phyloP scores from a whole-genome alignment of 2,888 invertebrate genomes.

The Steinernema scapterisci region DNA sequence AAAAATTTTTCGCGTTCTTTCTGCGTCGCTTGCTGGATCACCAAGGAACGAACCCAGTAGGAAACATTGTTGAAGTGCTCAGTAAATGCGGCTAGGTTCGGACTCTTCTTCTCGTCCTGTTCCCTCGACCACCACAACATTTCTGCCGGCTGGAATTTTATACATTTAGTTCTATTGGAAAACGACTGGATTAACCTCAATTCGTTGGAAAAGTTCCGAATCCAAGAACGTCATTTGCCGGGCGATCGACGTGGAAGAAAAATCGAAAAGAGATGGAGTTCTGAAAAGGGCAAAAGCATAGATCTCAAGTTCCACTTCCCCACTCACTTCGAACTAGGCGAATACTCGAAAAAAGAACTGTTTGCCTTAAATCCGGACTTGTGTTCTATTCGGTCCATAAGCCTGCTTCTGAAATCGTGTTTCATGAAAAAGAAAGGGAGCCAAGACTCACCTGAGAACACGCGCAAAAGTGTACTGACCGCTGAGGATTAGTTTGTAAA shows the following conservation, averaged over 20 bases:
- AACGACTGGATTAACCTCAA: conserved; percentile 73
- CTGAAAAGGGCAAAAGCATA: conserved; percentile 41
- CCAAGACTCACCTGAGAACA: conserved; percentile 55
- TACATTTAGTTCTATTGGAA: not conserved
- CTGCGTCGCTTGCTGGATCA: conserved; percentile 87
- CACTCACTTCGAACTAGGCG: conserved; percentile 23
- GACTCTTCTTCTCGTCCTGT: conserved; percentile 93
- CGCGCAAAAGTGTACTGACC: conserved; percentile 87
- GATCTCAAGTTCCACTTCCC: not conserved
- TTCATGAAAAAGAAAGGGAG: no score
- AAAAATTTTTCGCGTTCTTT: conserved; percentile 88
- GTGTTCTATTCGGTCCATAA: conserved; percentile 52
- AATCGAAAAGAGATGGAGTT: conserved; percentile 76
- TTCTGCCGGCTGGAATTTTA: conserved; percentile 79
- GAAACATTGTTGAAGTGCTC: conserved; percentile 90
- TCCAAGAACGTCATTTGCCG: conserved; percentile 97
- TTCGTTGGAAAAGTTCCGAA: conserved; percentile 89
- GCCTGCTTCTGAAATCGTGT: conserved; percentile 52
- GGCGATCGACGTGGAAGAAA: conserved; percentile 91
- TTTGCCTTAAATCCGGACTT: conserved; percentile 34
- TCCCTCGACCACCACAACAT: conserved; percentile 95
- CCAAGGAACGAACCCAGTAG: conserved; percentile 82
- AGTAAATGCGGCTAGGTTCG: conserved; percentile 92
- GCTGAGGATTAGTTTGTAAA: conserved; percentile 86
- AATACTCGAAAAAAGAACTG: conserved; percentile 15